Base-by-base conservation (phyloP, 2,113 vertebrate species). In the Mastomys natalensis region DNA sequence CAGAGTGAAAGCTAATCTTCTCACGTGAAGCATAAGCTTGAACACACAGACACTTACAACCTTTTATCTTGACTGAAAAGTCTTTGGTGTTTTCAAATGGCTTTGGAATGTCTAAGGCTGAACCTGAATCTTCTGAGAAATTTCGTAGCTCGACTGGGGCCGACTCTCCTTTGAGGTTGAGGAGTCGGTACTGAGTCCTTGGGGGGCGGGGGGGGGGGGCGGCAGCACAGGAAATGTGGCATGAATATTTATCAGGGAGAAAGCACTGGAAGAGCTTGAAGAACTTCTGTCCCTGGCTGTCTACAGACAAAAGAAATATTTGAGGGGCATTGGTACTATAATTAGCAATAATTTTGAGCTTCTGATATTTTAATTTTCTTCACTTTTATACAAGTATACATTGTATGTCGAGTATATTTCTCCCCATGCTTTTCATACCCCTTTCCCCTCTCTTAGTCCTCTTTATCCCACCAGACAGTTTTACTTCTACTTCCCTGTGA, bases 221-320 rank as follows among this genome's bases (percentile, higher is more conserved):
- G 10, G 51, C 10, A 74, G 72, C n/a, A 7, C 12, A 0, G 0
- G 48, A 55, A 96, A 91, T 37, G 55, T 7, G 21, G 5, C 95
- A 97, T 97, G 96, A 96, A 97, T 98, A 98, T 98, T 98, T 96
- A 97, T 95, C 89, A 96, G 73, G 60, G n/a, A 94, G 95, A 95
- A 97, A 91, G 70, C 80, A 97, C 95, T 93, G 96, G 91, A 82
- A 93, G 94, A 96, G 95, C 97, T 97, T 97, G 97, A 95, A 96
- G 89, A 96, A 97, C 86, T 84, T 96, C 87, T 96, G 92, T 98
- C 55, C 95, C 86, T 40, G 92, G 51, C 58, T 58, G 73, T 95
- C 92, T 40, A 77, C 77, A 98, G 95, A 96, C 97, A 97, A 95
- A 97, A 97, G 86, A 96, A 95, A 95, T 94, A 87, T 95, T 94